Percentiles rank a stretch among this genome's conserved stretches.
phyloP scores from a whole-genome alignment of 2,113 vertebrate species.

The Protobothrops mucrosquamatus region DNA sequence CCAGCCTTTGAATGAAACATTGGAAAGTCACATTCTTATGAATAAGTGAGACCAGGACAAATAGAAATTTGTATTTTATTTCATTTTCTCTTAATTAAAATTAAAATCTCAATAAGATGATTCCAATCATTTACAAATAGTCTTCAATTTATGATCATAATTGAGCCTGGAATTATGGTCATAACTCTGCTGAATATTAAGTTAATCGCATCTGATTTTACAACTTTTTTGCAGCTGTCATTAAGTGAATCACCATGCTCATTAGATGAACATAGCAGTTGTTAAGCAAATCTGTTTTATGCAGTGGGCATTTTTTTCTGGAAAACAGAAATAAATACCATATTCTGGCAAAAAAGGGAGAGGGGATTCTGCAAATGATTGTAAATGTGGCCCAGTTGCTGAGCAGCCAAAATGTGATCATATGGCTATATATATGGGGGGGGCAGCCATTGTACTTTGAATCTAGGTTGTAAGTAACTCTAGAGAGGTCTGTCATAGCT shows the following conservation, averaged over 20 bases:
- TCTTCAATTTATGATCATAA: neutral
- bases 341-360: neutral
- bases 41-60: neutral
- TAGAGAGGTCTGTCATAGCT: neutral
- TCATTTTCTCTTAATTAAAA: neutral
- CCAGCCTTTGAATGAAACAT: neutral
- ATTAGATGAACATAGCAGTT: neutral
- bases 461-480: neutral
- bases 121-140: neutral
- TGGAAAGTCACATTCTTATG: neutral
- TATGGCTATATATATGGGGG: neutral
- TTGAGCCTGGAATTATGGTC: neutral
- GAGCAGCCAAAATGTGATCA: neutral
- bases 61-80: neutral
- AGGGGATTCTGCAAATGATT: neutral
- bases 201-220: neutral
- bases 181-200: neutral
- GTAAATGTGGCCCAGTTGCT: neutral
- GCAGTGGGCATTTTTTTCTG: neutral
- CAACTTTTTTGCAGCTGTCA: neutral
- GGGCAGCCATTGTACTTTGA: neutral
- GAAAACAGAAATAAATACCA: neutral
- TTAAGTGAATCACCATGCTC: neutral
- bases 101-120: neutral
- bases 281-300: neutral